Percentiles rank a stretch among this genome's conserved stretches.
These are phyloP conservation scores for Orchestia grillus DNA, from an alignment of 1,140 invertebrate genomes.

Conservation along the genomic window DNA sequence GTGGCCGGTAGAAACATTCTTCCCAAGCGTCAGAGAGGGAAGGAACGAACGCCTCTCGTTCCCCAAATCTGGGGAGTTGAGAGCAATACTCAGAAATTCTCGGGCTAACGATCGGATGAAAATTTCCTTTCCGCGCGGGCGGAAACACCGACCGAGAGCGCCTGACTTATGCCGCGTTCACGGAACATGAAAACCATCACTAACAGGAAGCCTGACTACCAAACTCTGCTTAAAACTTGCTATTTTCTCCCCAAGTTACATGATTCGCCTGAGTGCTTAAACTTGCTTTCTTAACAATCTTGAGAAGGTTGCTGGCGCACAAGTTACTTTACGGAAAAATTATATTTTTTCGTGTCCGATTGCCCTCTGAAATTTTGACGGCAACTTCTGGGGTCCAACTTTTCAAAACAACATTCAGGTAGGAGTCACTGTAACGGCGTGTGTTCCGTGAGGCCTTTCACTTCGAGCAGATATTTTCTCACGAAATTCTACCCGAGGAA, in stretches of 20 bases:
- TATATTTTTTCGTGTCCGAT: not conserved
- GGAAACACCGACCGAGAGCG: not conserved
- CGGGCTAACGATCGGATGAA: constrained; percentile 34
- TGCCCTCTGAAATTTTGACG: not conserved
- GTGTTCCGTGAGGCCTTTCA: not conserved
- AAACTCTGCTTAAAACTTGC: not conserved
- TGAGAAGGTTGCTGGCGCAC: not conserved
- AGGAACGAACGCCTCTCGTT: not conserved
- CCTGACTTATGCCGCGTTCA: not conserved
- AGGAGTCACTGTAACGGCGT: not conserved
- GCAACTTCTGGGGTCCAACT: not conserved
- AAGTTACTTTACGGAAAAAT: not conserved
- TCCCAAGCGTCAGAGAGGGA: not conserved
- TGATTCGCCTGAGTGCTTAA: not conserved
- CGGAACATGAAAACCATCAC: not conserved
- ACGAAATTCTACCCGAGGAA: not conserved
- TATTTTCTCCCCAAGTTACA: not conserved
- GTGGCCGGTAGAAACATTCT: not conserved
- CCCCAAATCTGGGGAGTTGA: not conserved
- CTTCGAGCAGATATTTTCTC: not conserved
- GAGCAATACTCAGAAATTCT: constrained; percentile 3
- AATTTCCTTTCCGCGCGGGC: constrained; percentile 7
- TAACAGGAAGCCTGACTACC: constrained; percentile 3
- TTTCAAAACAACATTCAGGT: not conserved
- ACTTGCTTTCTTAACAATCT: not conserved